Base-by-base conservation (phyloP, 2,797 vertebrate genomes). In the Pseudochaenichthys georgianus region DNA sequence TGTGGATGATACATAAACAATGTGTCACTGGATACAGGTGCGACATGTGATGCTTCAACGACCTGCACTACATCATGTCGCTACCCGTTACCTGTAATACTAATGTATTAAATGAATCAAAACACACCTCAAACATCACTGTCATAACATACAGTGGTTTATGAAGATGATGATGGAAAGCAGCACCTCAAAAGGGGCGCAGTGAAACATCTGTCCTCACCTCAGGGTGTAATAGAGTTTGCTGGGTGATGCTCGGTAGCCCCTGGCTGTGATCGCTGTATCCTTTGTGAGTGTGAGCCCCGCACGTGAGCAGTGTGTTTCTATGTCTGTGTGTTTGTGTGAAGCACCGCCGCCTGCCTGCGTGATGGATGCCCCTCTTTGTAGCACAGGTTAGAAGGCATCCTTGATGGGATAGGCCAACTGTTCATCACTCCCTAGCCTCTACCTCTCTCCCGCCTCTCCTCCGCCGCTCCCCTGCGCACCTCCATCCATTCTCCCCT, bases 371-470 rank as follows among this genome's bases (percentile, higher is more conserved):
- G 86, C 83, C 48, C 81, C 91, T 88, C 84, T 91, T 88, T 90
- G 90, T 88, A 86, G 84, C 90, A 91, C 92, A 91, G 92, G 93
- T 93, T 92, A 93, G 91, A 94, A 93, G 92, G 86, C 89, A 91
- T 90, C 92, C 87, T 92, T 92, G 91, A 94, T 93, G 92, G 89
- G 92, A 90, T 83, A 77, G 90, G 80, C 90, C 86, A 81, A 89
- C 89, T 93, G 88, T 94, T 92, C 89, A 93, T 93, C 92, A 92
- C 87, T 87, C 74, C 64, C 28, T 48, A 57, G 64, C 82, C 69
- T 72, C 73, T 45, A 59, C 73, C 62, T 61, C 70, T 28, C 67
- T 41, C 75, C 52, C 23, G 23, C 75, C 55, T 67, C 72, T 78
- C 67, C 69, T 64, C 11, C 23, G 2, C 13, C 17, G 48, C 65